phyloP scores from a whole-genome alignment of 2,888 invertebrate genomes.

The Galerucella pusilla region DNA sequence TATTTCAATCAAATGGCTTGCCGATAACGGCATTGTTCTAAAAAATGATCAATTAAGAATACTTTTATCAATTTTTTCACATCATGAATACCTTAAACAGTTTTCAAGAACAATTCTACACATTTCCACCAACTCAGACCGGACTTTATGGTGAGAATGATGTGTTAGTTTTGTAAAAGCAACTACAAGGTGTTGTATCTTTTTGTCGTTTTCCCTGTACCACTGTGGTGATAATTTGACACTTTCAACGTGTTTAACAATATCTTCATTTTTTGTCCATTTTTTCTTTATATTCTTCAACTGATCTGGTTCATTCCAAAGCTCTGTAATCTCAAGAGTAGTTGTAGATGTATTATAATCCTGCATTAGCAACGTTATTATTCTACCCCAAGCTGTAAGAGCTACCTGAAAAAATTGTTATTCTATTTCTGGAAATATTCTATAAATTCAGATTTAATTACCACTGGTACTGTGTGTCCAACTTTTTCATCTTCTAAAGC shows the following conservation, averaged over 20 bases:
- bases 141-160: conserved; percentile 72
- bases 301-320: background rate
- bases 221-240: conserved; percentile 67
- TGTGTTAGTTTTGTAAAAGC: conserved; percentile 69
- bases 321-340: conserved; percentile 35
- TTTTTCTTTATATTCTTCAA: conserved; percentile 40
- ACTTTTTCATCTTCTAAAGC: conserved; percentile 70
- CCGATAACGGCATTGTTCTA: conserved; percentile 73
- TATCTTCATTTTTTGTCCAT: conserved; percentile 55
- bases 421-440: background rate
- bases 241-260: conserved; percentile 62
- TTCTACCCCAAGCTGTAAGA: conserved; percentile 64
- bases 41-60: conserved; percentile 45
- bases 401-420: conserved; percentile 61
- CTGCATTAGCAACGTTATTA: conserved; percentile 65
- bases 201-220: conserved; percentile 70
- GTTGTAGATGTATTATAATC: conserved; percentile 58
- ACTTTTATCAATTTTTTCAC: background rate
- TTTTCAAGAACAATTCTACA: conserved; percentile 70
- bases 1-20: conserved; percentile 74
- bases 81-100: conserved; percentile 68
- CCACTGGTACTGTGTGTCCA: conserved; percentile 72
- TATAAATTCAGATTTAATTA: conserved; percentile 55
- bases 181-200: conserved; percentile 67
- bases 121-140: conserved; percentile 72